Conservation (phyloP, 2,113 vertebrate genomes). For the Clarias gariepinus region DNA sequence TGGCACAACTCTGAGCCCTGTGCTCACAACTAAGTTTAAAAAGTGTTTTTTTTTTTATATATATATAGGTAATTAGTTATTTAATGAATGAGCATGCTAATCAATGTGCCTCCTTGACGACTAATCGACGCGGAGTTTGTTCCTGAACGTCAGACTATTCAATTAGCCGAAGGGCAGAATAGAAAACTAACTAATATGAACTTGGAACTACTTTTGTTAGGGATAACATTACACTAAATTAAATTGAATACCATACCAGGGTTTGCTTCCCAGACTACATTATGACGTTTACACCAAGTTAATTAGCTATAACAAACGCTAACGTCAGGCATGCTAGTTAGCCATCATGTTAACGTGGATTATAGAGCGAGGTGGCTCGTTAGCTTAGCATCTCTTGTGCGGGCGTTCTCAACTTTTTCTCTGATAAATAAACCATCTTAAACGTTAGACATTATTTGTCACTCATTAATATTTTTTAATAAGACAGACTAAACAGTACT, state of each 20-base stretch:
- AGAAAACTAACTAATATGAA: background rate
- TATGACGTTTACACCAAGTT: background rate
- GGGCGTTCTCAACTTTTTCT: constrained; percentile 8
- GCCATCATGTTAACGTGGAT: background rate
- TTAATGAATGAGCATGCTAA: background rate
- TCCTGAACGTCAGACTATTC: background rate
- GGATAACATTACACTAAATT: background rate
- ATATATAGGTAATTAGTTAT: too few relatives aligned
- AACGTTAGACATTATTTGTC: too few relatives aligned
- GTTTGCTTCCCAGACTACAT: too few relatives aligned
- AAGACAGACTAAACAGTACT: background rate
- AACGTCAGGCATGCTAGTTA: background rate
- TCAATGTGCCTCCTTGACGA: too few relatives aligned
- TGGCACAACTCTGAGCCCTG: background rate
- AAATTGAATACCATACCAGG: too few relatives aligned
- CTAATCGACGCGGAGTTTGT: background rate
- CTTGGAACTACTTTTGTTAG: background rate
- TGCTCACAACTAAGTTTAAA: background rate
- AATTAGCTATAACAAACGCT: background rate
- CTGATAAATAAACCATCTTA: background rate
- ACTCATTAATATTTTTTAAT: background rate
- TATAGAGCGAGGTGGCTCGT: background rate
- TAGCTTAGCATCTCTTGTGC: constrained; percentile 1
- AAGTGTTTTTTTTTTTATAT: background rate
- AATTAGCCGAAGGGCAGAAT: background rate